phyloP scores from a whole-genome alignment of 2,797 vertebrate species.

The Neosilurus mollespiculum region DNA sequence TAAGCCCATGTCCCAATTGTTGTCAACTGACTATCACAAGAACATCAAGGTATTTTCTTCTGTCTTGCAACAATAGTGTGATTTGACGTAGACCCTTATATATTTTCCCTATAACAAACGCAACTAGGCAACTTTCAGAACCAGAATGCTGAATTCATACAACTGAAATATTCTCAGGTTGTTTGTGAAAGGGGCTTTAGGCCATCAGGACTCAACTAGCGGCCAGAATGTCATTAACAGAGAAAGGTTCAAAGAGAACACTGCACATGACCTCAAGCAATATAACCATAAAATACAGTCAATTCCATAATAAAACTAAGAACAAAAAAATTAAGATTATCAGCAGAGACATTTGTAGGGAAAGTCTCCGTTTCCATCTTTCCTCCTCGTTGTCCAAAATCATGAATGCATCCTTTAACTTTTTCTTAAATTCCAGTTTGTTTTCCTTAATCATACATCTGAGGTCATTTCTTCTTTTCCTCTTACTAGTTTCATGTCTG shows the following conservation, averaged over 20 bases:
- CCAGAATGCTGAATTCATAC: no score
- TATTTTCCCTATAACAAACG: no score
- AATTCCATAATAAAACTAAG: constrained; percentile 7
- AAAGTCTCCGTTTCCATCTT: not conserved
- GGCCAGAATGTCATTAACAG: constrained; percentile 13
- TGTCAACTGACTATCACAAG: no score
- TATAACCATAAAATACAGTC: constrained; percentile 20
- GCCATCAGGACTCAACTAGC: not conserved
- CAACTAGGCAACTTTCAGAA: no score
- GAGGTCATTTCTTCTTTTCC: not conserved
- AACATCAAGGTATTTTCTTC: no score
- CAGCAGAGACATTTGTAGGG: constrained; percentile 4
- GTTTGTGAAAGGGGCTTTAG: not conserved
- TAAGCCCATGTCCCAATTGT: no score
- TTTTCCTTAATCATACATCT: not conserved
- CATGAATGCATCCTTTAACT: not conserved
- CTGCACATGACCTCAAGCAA: not conserved
- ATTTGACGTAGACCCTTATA: no score
- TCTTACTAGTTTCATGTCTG: not conserved
- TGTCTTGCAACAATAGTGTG: no score
- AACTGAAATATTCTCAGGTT: no score
- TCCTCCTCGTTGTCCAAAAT: not conserved
- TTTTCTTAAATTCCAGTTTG: not conserved
- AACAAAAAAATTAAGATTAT: constrained; percentile 2
- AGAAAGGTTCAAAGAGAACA: not conserved